Base-by-base conservation (phyloP, 2,797 vertebrate species). In the Myiotriccus ornatus region DNA sequence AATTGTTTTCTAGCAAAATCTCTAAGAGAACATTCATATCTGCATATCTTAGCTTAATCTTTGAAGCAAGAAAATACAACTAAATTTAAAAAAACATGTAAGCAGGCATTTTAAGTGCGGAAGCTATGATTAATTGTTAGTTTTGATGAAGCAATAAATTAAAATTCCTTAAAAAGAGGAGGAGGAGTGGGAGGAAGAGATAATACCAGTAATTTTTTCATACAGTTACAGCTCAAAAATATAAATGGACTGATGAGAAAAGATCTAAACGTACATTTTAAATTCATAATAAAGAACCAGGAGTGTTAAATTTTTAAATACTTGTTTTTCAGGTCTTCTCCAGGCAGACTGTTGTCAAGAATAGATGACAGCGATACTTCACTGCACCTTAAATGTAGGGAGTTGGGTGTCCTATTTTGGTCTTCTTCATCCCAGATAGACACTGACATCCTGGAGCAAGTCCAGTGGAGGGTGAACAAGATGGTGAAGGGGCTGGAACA, bases 201-300 rank as follows among this genome's bases (percentile, higher is more conserved):
- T 78, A 95, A 89, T 52, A 85, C 10, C 13, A 52, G 43, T 87
- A 93, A 93, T 83, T 91, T 94, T 56, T 76, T 83, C 59, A 85
- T 32, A 82, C 9, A 93, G 56, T 65, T 90, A 60, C 49, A 89
- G 55, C 35, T 89, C 57, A 89, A 87, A 82, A 91, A 62, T 84
- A 62, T 18, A 93, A 90, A 89, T 57, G 14, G 71, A 62, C 41
- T 81, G 13, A 44, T 67, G 71, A 81, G 34, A 93, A 73, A 95
- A 75, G 46, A 90, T 11, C 47, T 65, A 80, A 86, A 77, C 7
- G 39, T 16, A 7, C 53, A 89, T 62, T 90, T 84, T 27, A 50
- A 87, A 82, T 53, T 60, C 12, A 56, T 24, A 84, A 39, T 49
- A 69, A 70, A 78, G 15, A 65, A 80, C 69, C 16, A 64, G 23